Conservation (phyloP, 1,140 invertebrate genomes). For the Zaprionus camerounensis region DNA sequence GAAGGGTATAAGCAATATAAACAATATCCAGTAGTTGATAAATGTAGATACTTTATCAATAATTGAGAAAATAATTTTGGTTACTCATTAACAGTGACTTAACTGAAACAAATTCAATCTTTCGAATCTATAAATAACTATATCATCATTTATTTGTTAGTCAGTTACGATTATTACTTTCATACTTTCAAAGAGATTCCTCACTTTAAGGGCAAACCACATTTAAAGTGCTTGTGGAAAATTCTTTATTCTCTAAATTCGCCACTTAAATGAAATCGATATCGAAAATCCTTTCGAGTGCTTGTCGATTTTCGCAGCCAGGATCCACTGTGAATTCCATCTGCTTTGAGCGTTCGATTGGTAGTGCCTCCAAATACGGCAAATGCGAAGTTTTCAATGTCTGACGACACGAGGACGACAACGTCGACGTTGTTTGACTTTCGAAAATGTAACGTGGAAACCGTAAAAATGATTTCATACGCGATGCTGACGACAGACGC, state of each 20-base stretch:
- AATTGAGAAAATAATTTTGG: too few species aligned
- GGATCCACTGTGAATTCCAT: neutral
- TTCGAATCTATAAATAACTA: too few species aligned
- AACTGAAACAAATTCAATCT: too few species aligned
- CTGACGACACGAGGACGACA: slow-evolving; percentile 2
- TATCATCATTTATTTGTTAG: too few species aligned
- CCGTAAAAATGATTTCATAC: slow-evolving; percentile 47
- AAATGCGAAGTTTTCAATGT: slow-evolving; percentile 42
- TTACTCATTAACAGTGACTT: too few species aligned
- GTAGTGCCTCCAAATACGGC: neutral
- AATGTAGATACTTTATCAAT: too few species aligned
- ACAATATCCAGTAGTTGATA: too few species aligned
- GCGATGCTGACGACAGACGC: slow-evolving; percentile 23
- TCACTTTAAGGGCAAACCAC: neutral
- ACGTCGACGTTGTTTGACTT: slow-evolving; percentile 47
- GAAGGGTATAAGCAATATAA: too few species aligned
- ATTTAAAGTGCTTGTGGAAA: neutral
- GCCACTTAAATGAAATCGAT: neutral
- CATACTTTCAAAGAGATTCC: neutral
- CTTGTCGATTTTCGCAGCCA: neutral
- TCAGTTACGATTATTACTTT: too few species aligned
- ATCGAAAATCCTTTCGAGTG: slow-evolving; percentile 10
- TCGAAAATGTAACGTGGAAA: slow-evolving; percentile 45
- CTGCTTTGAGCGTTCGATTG: slow-evolving; percentile 29
- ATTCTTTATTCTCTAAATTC: neutral